Base-by-base conservation (phyloP, 2,113 vertebrate species). In the Ctenomys sociabilis region DNA sequence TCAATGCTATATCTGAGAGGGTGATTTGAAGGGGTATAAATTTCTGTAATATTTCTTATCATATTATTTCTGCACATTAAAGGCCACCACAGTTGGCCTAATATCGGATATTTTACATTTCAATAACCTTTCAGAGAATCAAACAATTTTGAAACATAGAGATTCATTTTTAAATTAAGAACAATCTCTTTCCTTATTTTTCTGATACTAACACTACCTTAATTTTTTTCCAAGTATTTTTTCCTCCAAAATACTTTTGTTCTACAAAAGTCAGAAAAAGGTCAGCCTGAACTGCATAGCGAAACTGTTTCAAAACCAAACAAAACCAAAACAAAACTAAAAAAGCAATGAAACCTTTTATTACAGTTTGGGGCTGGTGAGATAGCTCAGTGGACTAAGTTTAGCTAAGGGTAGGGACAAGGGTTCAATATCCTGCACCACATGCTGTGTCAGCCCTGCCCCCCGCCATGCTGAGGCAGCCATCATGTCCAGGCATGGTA, bases 151-250 rank as follows among this genome's bases (percentile, higher is more conserved):
- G 26, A 70, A 75, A 11, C 28, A 81, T 63, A 90, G 40, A 86
- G 37, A 14, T 49, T 13, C 28, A 40, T 35, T 26, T 75, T 22
- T 72, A 43, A 1, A 24, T 59, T 32, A 86, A 70, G 30, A 63
- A 77, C 4, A 40, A 82, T 70, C 10, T 78, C 32, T 54, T 45
- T 28, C 2, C 16, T 24, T 72, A 52, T 72, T 86, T 81, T 52
- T 40, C 26, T 5, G 12, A 80, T 2, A 4, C 2, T 1, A 91
- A 5, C 4, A 14, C 10, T 59, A 22, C 2, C 6, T 1, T 2
- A 80, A 28, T 9, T 52, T 43, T 52, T 80, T 37, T 16, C 12
- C 10, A 82, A 72, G 5, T 2, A 88, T 75, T 57, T 16, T 85
- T 82, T 85, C 21, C 35, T 83, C 70, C 68, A 57, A 75, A 70